These are phyloP conservation scores for Metalampra italica DNA, from an alignment of 2,888 invertebrate genomes.

Conservation along the genomic window DNA sequence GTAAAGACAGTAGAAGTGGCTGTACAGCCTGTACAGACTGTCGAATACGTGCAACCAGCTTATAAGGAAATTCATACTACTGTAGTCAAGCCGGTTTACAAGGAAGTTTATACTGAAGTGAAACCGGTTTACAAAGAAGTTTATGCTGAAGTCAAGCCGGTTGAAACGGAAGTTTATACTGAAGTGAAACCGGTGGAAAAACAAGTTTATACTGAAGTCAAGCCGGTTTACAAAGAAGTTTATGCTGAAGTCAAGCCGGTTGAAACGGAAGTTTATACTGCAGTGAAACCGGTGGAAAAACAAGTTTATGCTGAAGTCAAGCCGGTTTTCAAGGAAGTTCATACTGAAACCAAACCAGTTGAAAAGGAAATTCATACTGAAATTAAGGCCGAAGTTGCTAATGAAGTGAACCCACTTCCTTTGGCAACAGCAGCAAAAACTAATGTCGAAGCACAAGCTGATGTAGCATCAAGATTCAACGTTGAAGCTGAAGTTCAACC, in stretches of 20 bases:
- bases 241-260: slow-evolving; percentile 12
- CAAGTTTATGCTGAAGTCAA: slow-evolving; percentile 31
- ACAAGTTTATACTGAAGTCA: too few species aligned
- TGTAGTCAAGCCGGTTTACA: slow-evolving; percentile 14
- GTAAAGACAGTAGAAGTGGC: slow-evolving; percentile 15
- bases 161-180: slow-evolving; percentile 42
- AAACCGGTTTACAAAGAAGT: slow-evolving; percentile 10
- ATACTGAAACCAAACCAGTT: slow-evolving; percentile 8
- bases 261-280: slow-evolving; percentile 13
- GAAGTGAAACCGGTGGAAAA: slow-evolving; percentile 51
- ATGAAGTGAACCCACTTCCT: slow-evolving; percentile 43
- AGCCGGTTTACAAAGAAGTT: slow-evolving; percentile 32
- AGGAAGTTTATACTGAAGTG: slow-evolving; percentile 1
- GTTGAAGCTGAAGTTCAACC: slow-evolving; percentile 32
- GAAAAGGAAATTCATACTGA: slow-evolving; percentile 18
- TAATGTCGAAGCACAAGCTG: slow-evolving; percentile 3
- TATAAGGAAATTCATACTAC: slow-evolving; percentile 40
- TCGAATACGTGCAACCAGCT: slow-evolving; percentile 19
- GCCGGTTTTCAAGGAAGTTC: slow-evolving; percentile 33
- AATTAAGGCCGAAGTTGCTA: slow-evolving; percentile 39
- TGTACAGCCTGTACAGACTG: slow-evolving; percentile 16
- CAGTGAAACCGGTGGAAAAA: slow-evolving; percentile 27
- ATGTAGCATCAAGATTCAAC: slow-evolving; percentile 20
- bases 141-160: slow-evolving; percentile 1
- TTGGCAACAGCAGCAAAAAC: slow-evolving; percentile 14